Percentiles rank a stretch among this genome's conserved stretches.
phyloP scores from a whole-genome alignment of 2,888 invertebrate genomes.

The Dysmachus trigonus region DNA sequence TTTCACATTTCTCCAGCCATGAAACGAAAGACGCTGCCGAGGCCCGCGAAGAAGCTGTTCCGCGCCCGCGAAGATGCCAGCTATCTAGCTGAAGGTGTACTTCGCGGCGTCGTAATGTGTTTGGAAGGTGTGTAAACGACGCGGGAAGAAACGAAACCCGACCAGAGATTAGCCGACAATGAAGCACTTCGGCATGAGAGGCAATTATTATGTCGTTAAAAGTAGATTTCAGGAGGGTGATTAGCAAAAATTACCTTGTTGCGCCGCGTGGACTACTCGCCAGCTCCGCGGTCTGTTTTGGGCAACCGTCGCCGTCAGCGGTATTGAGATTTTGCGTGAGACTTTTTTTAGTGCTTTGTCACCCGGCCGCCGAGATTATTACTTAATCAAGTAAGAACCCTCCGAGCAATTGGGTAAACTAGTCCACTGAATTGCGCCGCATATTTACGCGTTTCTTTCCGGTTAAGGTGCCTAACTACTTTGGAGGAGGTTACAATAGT shows the following conservation, averaged over 20 bases:
- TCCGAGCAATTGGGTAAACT: not conserved
- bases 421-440: not conserved
- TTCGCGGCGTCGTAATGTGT: slow-evolving; percentile 25
- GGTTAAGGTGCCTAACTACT: not conserved
- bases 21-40: slow-evolving; percentile 2
- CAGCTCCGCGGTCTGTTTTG: not conserved
- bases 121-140: slow-evolving; percentile 35
- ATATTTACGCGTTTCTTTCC: not conserved
- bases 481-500: not conserved
- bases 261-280: not conserved
- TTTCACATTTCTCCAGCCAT: not conserved
- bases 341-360: not conserved
- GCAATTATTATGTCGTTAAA: slow-evolving; percentile 50
- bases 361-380: not conserved
- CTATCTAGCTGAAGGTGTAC: not conserved
- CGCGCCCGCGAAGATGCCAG: not conserved
- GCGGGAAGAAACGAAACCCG: slow-evolving; percentile 4
- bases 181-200: slow-evolving; percentile 25
- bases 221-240: slow-evolving; percentile 48
- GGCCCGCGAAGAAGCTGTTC: not conserved
- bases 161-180: slow-evolving; percentile 30
- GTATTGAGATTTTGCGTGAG: not conserved
- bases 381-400: not conserved
- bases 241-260: slow-evolving; percentile 47
- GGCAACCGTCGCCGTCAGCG: not conserved